Evolutionary conservation across 2,888 invertebrate species (phyloP).

Genomic region (Aphrophora alni): DNA sequence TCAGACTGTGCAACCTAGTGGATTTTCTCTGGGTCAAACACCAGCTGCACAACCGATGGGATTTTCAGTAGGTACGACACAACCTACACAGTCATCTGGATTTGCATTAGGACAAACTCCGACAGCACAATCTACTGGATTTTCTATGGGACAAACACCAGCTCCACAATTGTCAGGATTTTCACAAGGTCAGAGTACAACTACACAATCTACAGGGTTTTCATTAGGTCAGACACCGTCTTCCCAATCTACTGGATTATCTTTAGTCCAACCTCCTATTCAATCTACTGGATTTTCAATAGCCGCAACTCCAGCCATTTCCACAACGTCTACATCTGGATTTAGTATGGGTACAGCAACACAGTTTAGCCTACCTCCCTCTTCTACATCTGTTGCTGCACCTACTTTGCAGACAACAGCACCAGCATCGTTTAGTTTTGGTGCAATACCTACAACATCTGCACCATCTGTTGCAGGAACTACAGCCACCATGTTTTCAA

Average conservation of each 20-base stretch:
- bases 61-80: background rate
- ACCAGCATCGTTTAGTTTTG: background rate
- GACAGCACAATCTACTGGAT: background rate
- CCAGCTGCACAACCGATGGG: background rate
- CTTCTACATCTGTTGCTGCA: background rate
- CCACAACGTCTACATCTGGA: background rate
- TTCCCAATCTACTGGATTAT: background rate
- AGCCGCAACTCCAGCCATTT: background rate
- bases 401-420: background rate
- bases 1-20: background rate
- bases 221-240: background rate
- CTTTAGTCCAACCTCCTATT: background rate
- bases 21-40: background rate
- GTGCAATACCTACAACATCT: background rate
- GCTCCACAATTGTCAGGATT: background rate
- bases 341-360: slow-evolving; percentile 8
- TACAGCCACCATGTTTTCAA: background rate
- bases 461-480: background rate
- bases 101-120: background rate
- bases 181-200: background rate
- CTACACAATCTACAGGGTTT: background rate
- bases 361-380: background rate
- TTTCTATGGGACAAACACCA: background rate
- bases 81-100: background rate
- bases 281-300: background rate